Base-by-base conservation (phyloP, 1,140 invertebrate genomes). In the Apis cerana region DNA sequence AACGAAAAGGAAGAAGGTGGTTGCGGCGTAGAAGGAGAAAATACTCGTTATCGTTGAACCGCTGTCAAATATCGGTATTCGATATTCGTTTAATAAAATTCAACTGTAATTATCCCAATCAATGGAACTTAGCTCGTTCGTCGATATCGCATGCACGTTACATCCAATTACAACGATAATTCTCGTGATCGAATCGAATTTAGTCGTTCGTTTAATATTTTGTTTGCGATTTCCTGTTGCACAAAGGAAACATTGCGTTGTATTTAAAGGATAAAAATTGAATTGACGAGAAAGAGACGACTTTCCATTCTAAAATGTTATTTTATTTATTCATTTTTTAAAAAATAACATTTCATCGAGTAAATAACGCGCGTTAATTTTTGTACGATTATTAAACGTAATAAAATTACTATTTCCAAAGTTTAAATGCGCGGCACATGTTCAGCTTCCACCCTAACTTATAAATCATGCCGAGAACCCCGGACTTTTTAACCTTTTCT, bases 381-480 rank as follows among this genome's bases (percentile, higher is more conserved):
- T 50, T 61, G 15, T 64, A 52, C 27, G 33, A 88, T 85, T 85
- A 64, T 75, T 65, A 76, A 80, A 69, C 70, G 62, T 77, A 70
- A 80, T 76, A 86, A 85, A 88, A 71, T 88, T 78, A 72, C 61
- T n/a, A 23, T 72, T 64, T 58, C 61, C 19, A 69, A 85, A 83
- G 21, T 85, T 83, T 85, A 89, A 33, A 89, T 89, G 75, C 61
- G 80, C 74, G 76, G 75, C 85, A 89, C 90, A 90, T 88, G 88
- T 85, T 90, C 82, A 71, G 43, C 80, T 81, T 81, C 61, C 23
- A 69, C 82, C 83, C 76, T 76, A 71, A n/a, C 69, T 80, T 86
- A 90, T 91, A 91, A 91, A 90, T 91, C 89, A 90, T 81, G 70
- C 65, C 33, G 23, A 61, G 56, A 83, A 77, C 76, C 83, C 70